These are phyloP conservation scores for Agriotes lineatus DNA, from an alignment of 2,888 invertebrate species.

Conservation along the genomic window DNA sequence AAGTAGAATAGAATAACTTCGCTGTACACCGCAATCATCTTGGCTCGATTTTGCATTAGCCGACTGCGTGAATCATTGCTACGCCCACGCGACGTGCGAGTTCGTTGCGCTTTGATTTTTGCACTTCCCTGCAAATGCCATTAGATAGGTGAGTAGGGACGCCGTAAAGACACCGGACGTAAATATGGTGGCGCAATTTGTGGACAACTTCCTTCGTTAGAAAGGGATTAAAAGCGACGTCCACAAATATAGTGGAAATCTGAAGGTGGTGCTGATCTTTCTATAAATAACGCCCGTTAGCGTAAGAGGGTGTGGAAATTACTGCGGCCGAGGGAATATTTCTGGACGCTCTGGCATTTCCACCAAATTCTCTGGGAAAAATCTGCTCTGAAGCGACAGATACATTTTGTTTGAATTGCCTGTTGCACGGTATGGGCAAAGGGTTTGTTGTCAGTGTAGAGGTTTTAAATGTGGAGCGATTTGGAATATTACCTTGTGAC, in stretches of 20 bases:
- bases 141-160: slow-evolving; percentile 31
- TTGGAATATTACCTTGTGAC: too few species aligned
- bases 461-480: too few species aligned
- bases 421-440: too few species aligned
- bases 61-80: slow-evolving; percentile 5
- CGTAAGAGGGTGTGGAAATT: too few species aligned
- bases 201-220: slow-evolving; percentile 28
- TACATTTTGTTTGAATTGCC: too few species aligned
- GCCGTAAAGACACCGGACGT: slow-evolving; percentile 17
- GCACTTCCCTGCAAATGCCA: neutral
- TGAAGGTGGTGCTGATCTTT: neutral
- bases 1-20: too few species aligned
- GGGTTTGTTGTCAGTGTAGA: too few species aligned
- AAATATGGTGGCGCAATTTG: slow-evolving; percentile 33
- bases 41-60: neutral
- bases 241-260: neutral
- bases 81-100: neutral
- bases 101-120: slow-evolving; percentile 6
- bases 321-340: too few species aligned
- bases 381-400: too few species aligned
- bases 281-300: neutral
- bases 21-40: too few species aligned
- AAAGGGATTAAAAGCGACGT: slow-evolving; percentile 31
- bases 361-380: too few species aligned
- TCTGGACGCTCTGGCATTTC: too few species aligned